Base-by-base conservation (phyloP, 2,888 invertebrate species). In the Xanthia icteritia region DNA sequence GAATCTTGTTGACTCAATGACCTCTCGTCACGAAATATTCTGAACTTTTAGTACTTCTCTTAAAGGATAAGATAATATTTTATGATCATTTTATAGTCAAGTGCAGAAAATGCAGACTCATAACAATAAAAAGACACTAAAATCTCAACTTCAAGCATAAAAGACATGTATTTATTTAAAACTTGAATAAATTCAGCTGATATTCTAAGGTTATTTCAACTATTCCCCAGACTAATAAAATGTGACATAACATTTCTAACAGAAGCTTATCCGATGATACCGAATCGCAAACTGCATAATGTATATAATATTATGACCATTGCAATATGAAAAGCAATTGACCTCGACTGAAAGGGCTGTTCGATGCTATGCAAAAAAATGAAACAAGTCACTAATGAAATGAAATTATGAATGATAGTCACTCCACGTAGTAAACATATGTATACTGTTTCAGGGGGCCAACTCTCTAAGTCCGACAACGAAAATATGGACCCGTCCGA, bases 211-310 rank as follows among this genome's bases (percentile, higher is more conserved):
- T 63, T 45, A 48, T 64, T 58, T 64, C 27, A 48, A 42, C 9
- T 48, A 71, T 65, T 72, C 80, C 42, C 60, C 15, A 69, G 65
- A 67, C 68, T 42, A 84, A 81, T 81, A 84, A 84, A 82, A 51
- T 56, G 48, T 64, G 61, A 61, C 23, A 67, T 64, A 48, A 68
- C 31, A 39, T 56, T 71, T 27, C 39, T 27, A 51, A 61, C 31
- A 68, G 73, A 69, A 79, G 36, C 39, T 17, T 51, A 56, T 51
- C 61, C 20, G n/a, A 48, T 61, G 68, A 48, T 65, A 80, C 27
- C n/a, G 42, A 74, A 71, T 80, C 60, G 42, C 36, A 65, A 87
- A 76, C 66, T 75, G 65, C 76, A 76, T 69, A 60, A 64, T 86
- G 54, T 66, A 77, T 69, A 27, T 56, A 64, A 76, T 75, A 72